Base-by-base conservation (phyloP, 2,888 invertebrate species). In the Rhamphomyia laevipes region DNA sequence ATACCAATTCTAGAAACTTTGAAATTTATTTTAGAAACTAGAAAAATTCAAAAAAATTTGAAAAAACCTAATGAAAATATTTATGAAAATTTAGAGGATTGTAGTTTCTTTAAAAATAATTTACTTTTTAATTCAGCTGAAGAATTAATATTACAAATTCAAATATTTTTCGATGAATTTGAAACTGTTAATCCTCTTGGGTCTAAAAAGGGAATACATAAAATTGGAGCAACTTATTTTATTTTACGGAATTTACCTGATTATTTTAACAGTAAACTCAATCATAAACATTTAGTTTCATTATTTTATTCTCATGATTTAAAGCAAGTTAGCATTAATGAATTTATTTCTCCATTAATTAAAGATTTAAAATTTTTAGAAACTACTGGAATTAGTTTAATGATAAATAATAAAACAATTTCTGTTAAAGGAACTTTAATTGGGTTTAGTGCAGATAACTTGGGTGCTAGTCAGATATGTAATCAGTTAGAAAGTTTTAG, bases 151-250 rank as follows among this genome's bases (percentile, higher is more conserved):
- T 35, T 54, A 17, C 50, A 54, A 48, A 31, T 56, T 31, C 51
- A 55, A 21, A 16, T 55, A 12, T 57, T 53, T 48, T 55, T 48
- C 40, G 56, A 55, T 51, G 54, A 57, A n/a, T 54, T 57, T 46
- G 55, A 57, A 52, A 51, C 48, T 10, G 37, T 47, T 37, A 55
- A 56, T 18, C 58, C 56, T 23, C 42, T 57, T 33, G 57, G 56
- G 2, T 51, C 47, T 30, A 56, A 56, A 52, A 51, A 54, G 27
- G 51, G 55, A 13, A 17, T 45, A 31, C 51, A 57, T 48, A 58
- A 58, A 53, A 54, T 57, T 21, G 53, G 53, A 13, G 57, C 53
- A 15, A 23, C 54, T 41, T 58, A 57, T 52, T 50, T 56, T 47
- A 53, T 27, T 2, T 43, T 12, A 46, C 37, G 43, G 38, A 55